Conservation (phyloP, 2,888 invertebrate species). For the Cryptophagus acutangulus region DNA sequence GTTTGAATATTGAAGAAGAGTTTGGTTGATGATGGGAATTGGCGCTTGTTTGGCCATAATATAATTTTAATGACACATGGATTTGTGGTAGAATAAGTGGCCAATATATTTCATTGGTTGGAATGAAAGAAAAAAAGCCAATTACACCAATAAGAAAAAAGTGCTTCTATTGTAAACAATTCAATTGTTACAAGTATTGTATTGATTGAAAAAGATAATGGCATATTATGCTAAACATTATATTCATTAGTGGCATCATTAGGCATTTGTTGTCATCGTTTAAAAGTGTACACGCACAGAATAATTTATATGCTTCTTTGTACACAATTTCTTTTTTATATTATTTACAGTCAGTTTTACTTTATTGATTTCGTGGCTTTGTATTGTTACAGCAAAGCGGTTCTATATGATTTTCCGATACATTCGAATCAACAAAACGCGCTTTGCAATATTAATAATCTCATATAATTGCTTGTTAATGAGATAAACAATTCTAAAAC, state of each 20-base stretch:
- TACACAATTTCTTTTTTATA: conserved; percentile 6
- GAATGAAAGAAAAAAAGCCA: no score
- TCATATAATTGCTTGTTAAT: no score
- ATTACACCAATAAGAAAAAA: not conserved
- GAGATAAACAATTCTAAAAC: no score
- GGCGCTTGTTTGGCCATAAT: no score
- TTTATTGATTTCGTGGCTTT: conserved; percentile 3
- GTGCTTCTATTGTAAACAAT: conserved; percentile 1
- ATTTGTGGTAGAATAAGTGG: no score
- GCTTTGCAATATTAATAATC: no score
- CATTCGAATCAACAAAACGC: no score
- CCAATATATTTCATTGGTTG: no score
- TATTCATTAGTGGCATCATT: conserved; percentile 27
- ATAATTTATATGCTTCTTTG: conserved; percentile 6
- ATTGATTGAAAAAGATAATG: conserved; percentile 4
- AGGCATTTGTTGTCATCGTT: conserved; percentile 26
- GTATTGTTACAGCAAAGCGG: not conserved
- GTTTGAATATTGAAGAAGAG: no score
- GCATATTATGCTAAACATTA: conserved; percentile 19
- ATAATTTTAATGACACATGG: no score
- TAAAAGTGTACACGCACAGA: conserved; percentile 14
- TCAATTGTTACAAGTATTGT: conserved; percentile 5
- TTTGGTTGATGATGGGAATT: no score
- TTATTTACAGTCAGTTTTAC: not conserved
- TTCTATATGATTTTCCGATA: no score